A percentile compares a stretch with the other conserved stretches of the same genome.
Conservation (phyloP, 2,797 vertebrate species). For the Ispidina picta region DNA sequence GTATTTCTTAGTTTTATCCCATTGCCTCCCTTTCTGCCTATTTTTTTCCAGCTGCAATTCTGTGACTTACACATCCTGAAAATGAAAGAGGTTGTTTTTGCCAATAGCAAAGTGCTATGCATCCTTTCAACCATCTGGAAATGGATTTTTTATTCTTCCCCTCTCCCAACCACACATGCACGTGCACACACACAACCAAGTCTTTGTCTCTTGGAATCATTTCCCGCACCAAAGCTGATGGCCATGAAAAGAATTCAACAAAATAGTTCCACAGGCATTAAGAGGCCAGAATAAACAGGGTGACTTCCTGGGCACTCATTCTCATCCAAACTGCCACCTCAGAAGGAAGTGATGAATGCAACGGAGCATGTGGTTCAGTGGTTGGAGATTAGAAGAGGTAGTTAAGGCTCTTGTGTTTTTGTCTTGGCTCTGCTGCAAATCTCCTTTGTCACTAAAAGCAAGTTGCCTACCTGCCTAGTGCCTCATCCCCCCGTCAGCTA, state of each 20-base stretch:
- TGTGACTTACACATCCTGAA: constrained; percentile 66
- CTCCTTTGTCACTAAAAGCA: neutral
- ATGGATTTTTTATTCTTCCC: constrained; percentile 60
- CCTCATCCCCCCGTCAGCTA: neutral
- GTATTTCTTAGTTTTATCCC: neutral
- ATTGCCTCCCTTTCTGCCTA: neutral
- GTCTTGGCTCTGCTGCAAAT: neutral
- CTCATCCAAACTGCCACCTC: constrained; percentile 43
- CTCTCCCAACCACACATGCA: constrained; percentile 22
- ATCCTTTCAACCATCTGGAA: constrained; percentile 72
- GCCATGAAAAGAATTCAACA: constrained; percentile 30
- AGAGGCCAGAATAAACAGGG: neutral
- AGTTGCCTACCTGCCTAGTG: neutral
- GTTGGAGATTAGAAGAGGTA: neutral
- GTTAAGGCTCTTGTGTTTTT: neutral
- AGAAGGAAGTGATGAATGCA: constrained; percentile 45
- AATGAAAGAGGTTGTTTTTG: constrained; percentile 72
- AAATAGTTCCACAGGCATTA: constrained; percentile 36
- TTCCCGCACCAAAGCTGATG: constrained; percentile 45
- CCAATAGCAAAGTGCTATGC: constrained; percentile 61
- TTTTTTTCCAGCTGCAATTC: constrained; percentile 69
- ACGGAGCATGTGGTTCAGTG: neutral
- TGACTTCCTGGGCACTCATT: constrained; percentile 33
- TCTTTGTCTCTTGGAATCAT: constrained; percentile 50
- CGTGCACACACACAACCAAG: constrained; percentile 15